These are phyloP conservation scores for Halcyon leucocephala DNA, from an alignment of 2,797 vertebrate species.

Conservation along the genomic window DNA sequence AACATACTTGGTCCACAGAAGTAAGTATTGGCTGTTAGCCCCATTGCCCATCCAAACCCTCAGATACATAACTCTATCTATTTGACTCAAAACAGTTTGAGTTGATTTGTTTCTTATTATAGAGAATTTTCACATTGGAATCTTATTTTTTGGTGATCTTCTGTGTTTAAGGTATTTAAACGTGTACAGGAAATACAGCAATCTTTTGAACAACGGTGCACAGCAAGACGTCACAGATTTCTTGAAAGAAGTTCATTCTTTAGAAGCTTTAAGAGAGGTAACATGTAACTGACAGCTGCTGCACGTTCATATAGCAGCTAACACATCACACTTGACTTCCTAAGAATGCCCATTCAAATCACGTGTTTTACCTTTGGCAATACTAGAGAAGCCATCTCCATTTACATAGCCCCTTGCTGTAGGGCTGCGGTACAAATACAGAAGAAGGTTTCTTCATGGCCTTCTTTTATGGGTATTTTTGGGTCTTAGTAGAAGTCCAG, in stretches of 20 bases:
- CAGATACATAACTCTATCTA: neutral
- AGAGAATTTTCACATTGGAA: neutral
- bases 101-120: neutral
- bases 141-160: neutral
- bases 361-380: neutral
- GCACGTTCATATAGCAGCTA: neutral
- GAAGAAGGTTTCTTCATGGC: neutral
- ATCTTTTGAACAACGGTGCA: slow-evolving; percentile 84
- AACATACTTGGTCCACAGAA: slow-evolving; percentile 88
- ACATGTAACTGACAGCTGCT: neutral
- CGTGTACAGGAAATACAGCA: slow-evolving; percentile 85
- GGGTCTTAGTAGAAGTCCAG: neutral
- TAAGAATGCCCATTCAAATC: neutral
- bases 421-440: neutral
- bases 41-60: neutral
- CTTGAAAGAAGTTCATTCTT: slow-evolving; percentile 83
- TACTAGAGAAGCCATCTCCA: neutral
- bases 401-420: neutral
- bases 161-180: slow-evolving; percentile 87
- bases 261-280: slow-evolving; percentile 85
- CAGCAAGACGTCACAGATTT: slow-evolving; percentile 81
- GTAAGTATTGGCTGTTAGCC: slow-evolving; percentile 76
- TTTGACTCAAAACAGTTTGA: neutral
- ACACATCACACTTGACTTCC: neutral
- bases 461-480: neutral